Base-by-base conservation (phyloP, 2,888 invertebrate genomes). In the Schizotus pectinicornis region DNA sequence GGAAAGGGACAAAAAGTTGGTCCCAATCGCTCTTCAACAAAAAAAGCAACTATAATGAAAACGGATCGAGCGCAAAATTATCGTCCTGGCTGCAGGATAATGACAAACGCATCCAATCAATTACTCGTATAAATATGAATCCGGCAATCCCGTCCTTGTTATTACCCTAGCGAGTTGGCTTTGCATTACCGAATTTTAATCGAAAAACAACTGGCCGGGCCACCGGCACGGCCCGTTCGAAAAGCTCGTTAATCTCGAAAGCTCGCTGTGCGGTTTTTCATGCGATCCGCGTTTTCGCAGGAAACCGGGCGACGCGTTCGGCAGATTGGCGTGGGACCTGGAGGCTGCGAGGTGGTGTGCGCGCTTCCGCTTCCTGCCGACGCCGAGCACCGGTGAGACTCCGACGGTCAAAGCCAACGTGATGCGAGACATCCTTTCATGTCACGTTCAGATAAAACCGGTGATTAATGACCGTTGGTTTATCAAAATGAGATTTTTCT, bases 381-480 rank as follows among this genome's bases (percentile, higher is more conserved):
- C 49, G 61, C 32, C 56, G 56, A 61, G 54, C 67, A 63, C 65
- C 69, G 69, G 70, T 67, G 68, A 67, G 70, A 67, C 64, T 63
- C 63, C 61, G 58, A 60, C 72, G 72, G 70, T 71, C 71, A 69
- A 69, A 68, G 70, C 66, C 63, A 67, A 65, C 70, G 71, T 71
- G 74, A 75, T 69, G 72, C 70, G 72, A 66, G 65, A 74, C 75
- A 73, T 75, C 77, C 74, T 76, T 77, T 75, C 75, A 76, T 69
- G 76, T 77, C 77, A 77, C 76, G 77, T 76, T 71, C 74, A 75
- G 77, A 75, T 76, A 77, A 77, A 77, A 74, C 75, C 71, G 59
- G 74, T 77, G 77, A 77, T 78, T 77, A 78, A 78, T 78, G 76
- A 70, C 70, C 69, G 69, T 63, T 69, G 71, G 77, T 77, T 75